Conservation (phyloP, 2,797 vertebrate genomes). For the Petrocephalus schoutedeni region DNA sequence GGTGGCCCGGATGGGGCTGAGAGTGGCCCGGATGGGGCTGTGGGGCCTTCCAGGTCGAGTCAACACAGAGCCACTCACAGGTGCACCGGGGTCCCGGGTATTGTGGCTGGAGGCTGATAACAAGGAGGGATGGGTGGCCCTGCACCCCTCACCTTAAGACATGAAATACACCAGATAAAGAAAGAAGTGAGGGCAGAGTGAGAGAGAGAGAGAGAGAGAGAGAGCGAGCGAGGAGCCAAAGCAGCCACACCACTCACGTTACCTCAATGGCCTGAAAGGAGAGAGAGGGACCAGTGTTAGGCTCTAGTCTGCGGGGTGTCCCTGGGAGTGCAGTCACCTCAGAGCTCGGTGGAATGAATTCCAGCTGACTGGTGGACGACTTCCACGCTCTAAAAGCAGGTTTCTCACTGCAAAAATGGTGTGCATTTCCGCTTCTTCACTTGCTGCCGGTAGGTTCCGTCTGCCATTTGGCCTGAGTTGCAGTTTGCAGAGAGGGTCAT, state of each 20-base stretch:
- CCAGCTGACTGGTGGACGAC: conserved; percentile 21
- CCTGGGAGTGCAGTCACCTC: background rate
- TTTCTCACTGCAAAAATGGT: conserved; percentile 27
- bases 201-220: background rate
- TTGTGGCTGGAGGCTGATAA: background rate
- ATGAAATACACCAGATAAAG: conserved; percentile 14
- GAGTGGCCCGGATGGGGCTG: background rate
- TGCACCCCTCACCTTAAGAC: background rate
- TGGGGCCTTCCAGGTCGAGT: background rate
- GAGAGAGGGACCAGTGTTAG: background rate
- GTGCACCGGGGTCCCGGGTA: background rate
- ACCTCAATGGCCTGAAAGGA: background rate
- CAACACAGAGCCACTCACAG: conserved; percentile 1
- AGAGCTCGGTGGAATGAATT: background rate
- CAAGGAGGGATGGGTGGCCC: conserved; percentile 2
- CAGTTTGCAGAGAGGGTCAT: background rate
- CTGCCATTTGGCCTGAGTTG: background rate
- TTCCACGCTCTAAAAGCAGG: background rate
- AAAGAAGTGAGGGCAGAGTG: background rate
- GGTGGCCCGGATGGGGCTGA: background rate
- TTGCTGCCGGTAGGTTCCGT: conserved; percentile 43
- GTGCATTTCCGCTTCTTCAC: conserved; percentile 47
- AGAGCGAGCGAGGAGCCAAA: background rate
- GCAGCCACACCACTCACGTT: background rate
- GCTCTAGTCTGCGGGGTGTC: background rate